A percentile compares a stretch with the other conserved stretches of the same genome.
phyloP scores from a whole-genome alignment of 92 coral and sea anemone species.

The Actinostola sp. region DNA sequence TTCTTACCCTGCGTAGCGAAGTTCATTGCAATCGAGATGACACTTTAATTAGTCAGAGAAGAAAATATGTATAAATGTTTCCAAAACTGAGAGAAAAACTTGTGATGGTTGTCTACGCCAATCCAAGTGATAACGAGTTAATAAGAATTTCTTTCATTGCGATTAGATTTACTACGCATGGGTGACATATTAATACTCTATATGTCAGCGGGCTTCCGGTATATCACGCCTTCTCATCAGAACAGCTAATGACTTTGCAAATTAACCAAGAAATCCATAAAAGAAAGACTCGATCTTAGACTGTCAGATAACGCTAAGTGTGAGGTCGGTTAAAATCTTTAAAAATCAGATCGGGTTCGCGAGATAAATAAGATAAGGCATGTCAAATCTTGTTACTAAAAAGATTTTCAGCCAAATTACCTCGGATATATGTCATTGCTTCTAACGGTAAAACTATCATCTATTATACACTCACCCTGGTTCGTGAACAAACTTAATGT shows the following conservation, averaged over 20 bases:
- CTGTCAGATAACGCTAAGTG: constrained; percentile 31
- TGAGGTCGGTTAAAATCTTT: constrained; percentile 30
- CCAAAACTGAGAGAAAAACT: too few relatives aligned
- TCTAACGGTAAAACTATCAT: too few relatives aligned
- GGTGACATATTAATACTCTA: constrained; percentile 66
- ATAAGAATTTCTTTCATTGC: constrained; percentile 22
- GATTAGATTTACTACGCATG: constrained; percentile 55
- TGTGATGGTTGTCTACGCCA: constrained; percentile 74
- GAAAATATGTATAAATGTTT: too few relatives aligned
- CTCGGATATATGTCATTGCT: constrained; percentile 4
- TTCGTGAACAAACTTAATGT: constrained; percentile 89
- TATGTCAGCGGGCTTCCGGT: constrained; percentile 78
- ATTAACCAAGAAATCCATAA: constrained; percentile 52
- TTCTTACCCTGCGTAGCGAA: constrained; percentile 51
- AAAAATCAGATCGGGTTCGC: constrained; percentile 14
- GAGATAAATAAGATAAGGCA: constrained; percentile 11
- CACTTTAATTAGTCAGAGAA: too few relatives aligned
- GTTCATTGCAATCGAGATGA: not conserved
- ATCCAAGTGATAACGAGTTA: constrained; percentile 65
- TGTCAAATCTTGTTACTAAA: not conserved
- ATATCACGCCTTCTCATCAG: constrained; percentile 52
- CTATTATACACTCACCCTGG: constrained; percentile 78
- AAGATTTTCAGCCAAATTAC: not conserved
- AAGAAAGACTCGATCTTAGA: too few relatives aligned
- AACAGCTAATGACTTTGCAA: constrained; percentile 68